These are phyloP conservation scores for Novumbra hubbsi DNA, from an alignment of 2,797 vertebrate genomes.

Conservation along the genomic window DNA sequence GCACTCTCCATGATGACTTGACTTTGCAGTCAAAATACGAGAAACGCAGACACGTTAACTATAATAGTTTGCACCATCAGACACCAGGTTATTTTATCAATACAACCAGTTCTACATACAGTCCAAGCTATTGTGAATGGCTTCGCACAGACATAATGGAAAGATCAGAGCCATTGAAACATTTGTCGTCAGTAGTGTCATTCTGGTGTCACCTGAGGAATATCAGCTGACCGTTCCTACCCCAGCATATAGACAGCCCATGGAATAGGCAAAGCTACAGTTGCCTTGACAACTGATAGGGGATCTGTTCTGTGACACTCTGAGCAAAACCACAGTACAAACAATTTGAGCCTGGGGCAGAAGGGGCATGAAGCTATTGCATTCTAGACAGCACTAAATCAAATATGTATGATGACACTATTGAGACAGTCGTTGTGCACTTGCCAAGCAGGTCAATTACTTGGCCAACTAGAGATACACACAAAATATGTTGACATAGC, in stretches of 20 bases:
- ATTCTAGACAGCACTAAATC: background rate
- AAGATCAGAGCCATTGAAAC: background rate
- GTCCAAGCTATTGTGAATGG: background rate
- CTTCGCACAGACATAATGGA: background rate
- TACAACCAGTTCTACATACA: background rate
- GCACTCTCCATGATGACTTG: background rate
- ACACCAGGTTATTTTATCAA: background rate
- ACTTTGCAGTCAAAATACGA: background rate
- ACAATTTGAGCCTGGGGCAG: background rate
- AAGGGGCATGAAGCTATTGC: background rate
- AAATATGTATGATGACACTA: background rate
- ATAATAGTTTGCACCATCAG: background rate
- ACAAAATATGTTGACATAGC: background rate
- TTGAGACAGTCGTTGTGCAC: background rate
- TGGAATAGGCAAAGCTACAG: background rate
- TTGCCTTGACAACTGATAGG: background rate
- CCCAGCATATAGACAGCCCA: background rate
- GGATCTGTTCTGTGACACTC: background rate
- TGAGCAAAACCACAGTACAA: background rate
- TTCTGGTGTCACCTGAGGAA: background rate
- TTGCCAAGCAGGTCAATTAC: background rate
- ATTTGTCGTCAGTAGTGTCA: background rate
- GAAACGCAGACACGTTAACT: background rate
- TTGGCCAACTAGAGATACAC: background rate
- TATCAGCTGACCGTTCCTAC: background rate